These are phyloP conservation scores for Oceanites oceanicus DNA, from an alignment of 2,113 vertebrate species.

Conservation along the genomic window DNA sequence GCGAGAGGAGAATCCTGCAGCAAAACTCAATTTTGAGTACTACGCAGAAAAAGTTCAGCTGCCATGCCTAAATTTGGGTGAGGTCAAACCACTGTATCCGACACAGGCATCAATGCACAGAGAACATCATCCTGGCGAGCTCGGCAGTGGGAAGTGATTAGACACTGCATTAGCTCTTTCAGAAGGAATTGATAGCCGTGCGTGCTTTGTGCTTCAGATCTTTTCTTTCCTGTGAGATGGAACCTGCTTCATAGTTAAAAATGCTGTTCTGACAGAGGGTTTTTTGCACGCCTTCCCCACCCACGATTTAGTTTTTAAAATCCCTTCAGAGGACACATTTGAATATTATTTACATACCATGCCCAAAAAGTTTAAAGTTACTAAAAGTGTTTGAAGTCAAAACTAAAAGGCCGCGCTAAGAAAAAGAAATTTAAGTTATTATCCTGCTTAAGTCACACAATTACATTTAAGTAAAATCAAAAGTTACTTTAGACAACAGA, in stretches of 20 bases:
- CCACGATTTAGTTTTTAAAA: not conserved
- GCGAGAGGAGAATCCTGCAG: not conserved
- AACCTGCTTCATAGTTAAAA: conserved; percentile 17
- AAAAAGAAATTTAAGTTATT: not conserved
- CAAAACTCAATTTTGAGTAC: not conserved
- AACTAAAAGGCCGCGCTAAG: not conserved
- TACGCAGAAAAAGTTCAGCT: not conserved
- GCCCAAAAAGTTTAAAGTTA: not conserved
- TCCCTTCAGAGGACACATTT: not conserved
- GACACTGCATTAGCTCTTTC: not conserved
- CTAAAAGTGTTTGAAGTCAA: not conserved
- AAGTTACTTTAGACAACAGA: not conserved
- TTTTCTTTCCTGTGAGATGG: conserved; percentile 3
- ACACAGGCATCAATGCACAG: accelerated
- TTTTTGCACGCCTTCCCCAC: not conserved
- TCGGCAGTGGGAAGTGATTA: not conserved
- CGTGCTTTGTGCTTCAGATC: not conserved
- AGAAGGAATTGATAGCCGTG: not conserved
- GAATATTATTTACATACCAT: conserved; percentile 4
- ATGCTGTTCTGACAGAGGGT: not conserved
- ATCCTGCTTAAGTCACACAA: not conserved
- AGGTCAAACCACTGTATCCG: not conserved
- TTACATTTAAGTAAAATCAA: not conserved
- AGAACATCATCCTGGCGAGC: not conserved
- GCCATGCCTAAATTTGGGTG: not conserved